phyloP scores from a whole-genome alignment of 1,140 invertebrate species.

The Drosophila tani region DNA sequence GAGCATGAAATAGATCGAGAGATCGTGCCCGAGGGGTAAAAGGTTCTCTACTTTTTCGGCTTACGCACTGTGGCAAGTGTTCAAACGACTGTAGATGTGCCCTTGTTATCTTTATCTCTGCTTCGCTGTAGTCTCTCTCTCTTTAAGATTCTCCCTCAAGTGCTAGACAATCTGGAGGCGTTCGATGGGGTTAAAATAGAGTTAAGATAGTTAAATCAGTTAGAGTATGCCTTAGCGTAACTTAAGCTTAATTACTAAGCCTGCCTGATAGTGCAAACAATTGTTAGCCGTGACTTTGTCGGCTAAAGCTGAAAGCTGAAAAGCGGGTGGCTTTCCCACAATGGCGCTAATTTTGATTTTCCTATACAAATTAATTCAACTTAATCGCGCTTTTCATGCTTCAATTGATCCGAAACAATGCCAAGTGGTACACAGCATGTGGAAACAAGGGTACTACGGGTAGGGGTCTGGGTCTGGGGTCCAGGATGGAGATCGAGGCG shows the following conservation, averaged over 20 bases:
- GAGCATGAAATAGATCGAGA: conserved; percentile 64
- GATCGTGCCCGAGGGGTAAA: conserved; percentile 19
- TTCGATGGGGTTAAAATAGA: conserved; percentile 8
- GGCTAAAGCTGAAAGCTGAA: conserved; percentile 20
- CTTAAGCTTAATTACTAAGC: conserved; percentile 55
- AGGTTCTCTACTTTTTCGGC: conserved; percentile 41
- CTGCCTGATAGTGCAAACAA: conserved; percentile 48
- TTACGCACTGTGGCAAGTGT: conserved; percentile 64
- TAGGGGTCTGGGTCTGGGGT: conserved; percentile 36
- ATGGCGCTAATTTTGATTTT: conserved; percentile 62
- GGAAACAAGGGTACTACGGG: conserved; percentile 47
- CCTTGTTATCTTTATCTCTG: conserved; percentile 25
- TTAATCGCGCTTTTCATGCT: conserved; percentile 68
- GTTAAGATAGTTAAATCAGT: conserved; percentile 18
- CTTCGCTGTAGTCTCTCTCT: conserved; percentile 25
- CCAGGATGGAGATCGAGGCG: conserved; percentile 69
- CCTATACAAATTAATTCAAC: conserved; percentile 67
- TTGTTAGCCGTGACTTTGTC: conserved; percentile 60
- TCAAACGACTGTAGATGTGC: conserved; percentile 32
- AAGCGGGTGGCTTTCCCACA: conserved; percentile 47
- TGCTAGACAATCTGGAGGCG: conserved; percentile 48
- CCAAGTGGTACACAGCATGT: conserved; percentile 49
- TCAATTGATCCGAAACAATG: conserved; percentile 71
- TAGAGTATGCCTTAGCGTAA: conserved; percentile 24
- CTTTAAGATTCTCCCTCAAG: conserved; percentile 30